These are phyloP conservation scores for Drosophila tropicalis DNA, from an alignment of 1,140 invertebrate genomes.

Conservation along the genomic window DNA sequence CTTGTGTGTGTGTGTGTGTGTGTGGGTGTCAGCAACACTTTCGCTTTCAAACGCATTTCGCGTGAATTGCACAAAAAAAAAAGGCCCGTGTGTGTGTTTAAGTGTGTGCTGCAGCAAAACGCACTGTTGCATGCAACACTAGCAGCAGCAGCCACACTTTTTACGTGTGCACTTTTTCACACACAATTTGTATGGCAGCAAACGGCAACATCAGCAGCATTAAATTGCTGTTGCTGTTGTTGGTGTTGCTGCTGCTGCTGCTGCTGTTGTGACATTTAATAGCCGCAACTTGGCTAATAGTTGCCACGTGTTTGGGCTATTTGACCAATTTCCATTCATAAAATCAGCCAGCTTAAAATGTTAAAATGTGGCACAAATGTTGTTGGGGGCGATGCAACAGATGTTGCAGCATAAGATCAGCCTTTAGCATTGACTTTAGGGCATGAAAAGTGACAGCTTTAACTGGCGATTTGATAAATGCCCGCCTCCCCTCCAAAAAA, in stretches of 20 bases:
- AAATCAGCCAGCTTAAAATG: conserved; percentile 53
- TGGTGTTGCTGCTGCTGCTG: conserved; percentile 21
- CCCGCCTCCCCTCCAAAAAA: neutral
- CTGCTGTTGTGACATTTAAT: conserved; percentile 75
- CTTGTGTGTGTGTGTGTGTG: conserved; percentile 31
- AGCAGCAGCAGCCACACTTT: conserved; percentile 60
- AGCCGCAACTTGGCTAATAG: conserved; percentile 71
- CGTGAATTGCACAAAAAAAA: conserved; percentile 66
- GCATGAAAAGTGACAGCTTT: conserved; percentile 5
- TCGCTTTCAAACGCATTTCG: conserved; percentile 76
- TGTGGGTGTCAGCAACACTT: conserved; percentile 67
- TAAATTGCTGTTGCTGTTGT: conserved; percentile 44
- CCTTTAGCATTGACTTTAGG: conserved; percentile 3
- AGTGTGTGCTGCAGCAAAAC: conserved; percentile 61
- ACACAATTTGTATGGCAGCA: conserved; percentile 68
- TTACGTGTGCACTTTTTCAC: conserved; percentile 75
- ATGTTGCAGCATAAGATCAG: neutral
- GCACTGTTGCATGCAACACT: conserved; percentile 69
- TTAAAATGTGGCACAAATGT: conserved; percentile 37
- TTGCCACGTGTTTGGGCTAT: conserved; percentile 61
- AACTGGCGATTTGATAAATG: conserved; percentile 32
- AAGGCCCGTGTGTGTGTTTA: conserved; percentile 23
- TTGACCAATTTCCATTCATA: conserved; percentile 71
- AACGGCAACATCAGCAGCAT: conserved; percentile 51
- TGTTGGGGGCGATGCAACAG: conserved; percentile 20